A percentile compares a stretch with the other conserved stretches of the same genome.
These are phyloP conservation scores for Sciurus carolinensis DNA, from an alignment of 2,797 vertebrate species.

Conservation along the genomic window DNA sequence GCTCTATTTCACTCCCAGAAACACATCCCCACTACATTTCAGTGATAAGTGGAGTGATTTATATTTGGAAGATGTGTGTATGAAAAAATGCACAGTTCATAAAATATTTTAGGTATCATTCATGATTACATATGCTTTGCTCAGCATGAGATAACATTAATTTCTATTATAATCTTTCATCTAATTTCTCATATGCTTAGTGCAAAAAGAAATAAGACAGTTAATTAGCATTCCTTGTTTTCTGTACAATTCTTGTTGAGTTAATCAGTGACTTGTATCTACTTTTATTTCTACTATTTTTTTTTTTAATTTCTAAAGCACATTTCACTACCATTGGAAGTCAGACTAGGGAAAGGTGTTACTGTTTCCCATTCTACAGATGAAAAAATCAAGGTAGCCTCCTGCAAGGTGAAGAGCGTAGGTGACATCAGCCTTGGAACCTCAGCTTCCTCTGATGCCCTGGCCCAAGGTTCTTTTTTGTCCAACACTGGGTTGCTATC, in stretches of 20 bases:
- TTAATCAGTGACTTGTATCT: slow-evolving; percentile 46
- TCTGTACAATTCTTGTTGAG: slow-evolving; percentile 63
- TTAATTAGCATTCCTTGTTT: slow-evolving; percentile 81
- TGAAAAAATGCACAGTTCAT: slow-evolving; percentile 82
- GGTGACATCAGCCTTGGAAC: not conserved
- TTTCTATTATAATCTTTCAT: slow-evolving; percentile 85
- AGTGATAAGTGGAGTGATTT: slow-evolving; percentile 79
- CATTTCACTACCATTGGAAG: not conserved
- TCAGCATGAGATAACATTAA: slow-evolving; percentile 85
- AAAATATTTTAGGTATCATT: slow-evolving; percentile 86
- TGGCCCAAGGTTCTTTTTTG: not conserved
- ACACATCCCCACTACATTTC: slow-evolving; percentile 59
- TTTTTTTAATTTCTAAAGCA: slow-evolving; percentile 13
- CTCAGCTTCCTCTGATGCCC: not conserved
- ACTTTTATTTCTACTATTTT: not conserved
- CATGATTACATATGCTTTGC: slow-evolving; percentile 85
- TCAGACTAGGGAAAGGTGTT: not conserved
- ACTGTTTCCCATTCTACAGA: slow-evolving; percentile 24
- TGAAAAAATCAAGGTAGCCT: not conserved
- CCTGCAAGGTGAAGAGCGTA: not conserved
- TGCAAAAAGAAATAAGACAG: slow-evolving; percentile 79
- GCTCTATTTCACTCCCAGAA: slow-evolving; percentile 72
- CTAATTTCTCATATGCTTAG: slow-evolving; percentile 81
- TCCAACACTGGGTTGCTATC: not conserved
- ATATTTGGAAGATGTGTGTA: slow-evolving; percentile 73